Base-by-base conservation (phyloP, 2,113 vertebrate species). In the Rhynchomys soricoides region DNA sequence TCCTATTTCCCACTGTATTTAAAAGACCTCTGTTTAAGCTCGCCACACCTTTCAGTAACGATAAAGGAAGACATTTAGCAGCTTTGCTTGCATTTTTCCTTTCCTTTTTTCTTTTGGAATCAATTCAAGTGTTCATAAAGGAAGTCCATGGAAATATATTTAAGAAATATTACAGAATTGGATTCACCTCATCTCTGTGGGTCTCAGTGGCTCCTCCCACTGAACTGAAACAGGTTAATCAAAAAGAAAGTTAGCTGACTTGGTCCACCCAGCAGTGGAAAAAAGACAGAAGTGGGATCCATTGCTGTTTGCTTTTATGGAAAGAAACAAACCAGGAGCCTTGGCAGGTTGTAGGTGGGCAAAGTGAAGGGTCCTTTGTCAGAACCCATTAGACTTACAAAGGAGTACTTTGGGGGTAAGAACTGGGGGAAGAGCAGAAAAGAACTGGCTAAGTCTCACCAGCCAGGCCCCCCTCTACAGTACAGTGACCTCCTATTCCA, bases 1-100 rank as follows among this genome's bases (percentile, higher is more conserved):
- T 95, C 95, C 40, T 91, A 62, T 87, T 98, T 97, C 98, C 98
- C 92, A 98, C 79, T 97, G 96, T 98, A 98, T 98, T 98, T 98
- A 98, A 98, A 95, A 96, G 62, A 9, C 37, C 94, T 97, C 95
- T 96, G 89, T 97, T 98, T 98, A 98, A 98, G 97, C 95, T 89
- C 93, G 97, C 97, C 94, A 93, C 26, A 66, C 73, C 96, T 98
- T 97, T 96, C 90, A 50, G 64, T 96, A 97, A 75, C 87, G 40
- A 62, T 77, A 94, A 78, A 95, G 91, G 12, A 86, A 92, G 43
- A 93, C 62, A 91, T 85, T 90, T 92, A 95, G 89, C 96, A 93
- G 91, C 86, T 95, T 97, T 97, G 97, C 96, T 94, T 97, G 96
- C 94, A 75, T 94, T 95, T 93, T n/a, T n/a, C 13, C 43, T 73